Percentiles rank a stretch among this genome's conserved stretches.
These are phyloP conservation scores for Babyrousa celebensis DNA, from an alignment of 2,797 vertebrate genomes.

Conservation along the genomic window DNA sequence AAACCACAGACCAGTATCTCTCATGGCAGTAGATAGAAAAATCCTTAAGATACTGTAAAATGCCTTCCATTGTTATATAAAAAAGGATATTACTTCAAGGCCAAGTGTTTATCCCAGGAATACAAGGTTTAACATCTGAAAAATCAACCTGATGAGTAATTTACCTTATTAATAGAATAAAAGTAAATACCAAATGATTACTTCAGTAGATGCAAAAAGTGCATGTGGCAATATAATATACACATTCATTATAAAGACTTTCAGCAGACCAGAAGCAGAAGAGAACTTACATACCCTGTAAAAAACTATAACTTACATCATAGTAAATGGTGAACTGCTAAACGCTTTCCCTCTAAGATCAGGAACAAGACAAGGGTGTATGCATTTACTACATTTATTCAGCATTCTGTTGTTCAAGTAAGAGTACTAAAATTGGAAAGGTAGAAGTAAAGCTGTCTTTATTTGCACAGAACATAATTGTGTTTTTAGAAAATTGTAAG, in stretches of 20 bases:
- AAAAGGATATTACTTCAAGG: background rate
- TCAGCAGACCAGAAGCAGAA: background rate
- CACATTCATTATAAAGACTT: background rate
- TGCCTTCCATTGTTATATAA: background rate
- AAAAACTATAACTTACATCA: background rate
- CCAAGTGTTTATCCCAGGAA: background rate
- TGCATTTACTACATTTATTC: background rate
- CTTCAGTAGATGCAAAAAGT: conserved; percentile 4
- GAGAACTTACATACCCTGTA: background rate
- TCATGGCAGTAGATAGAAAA: background rate
- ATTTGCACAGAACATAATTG: background rate
- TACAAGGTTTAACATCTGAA: conserved; percentile 34
- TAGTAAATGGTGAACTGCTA: background rate
- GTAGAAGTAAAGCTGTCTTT: background rate
- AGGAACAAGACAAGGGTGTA: background rate
- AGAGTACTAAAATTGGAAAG: background rate
- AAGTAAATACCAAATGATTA: background rate
- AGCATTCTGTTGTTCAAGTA: background rate
- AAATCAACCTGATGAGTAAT: background rate
- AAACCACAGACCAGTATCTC: background rate
- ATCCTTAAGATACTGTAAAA: background rate
- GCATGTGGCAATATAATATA: background rate
- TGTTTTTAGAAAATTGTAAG: background rate
- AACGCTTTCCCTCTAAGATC: background rate
- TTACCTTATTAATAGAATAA: background rate